phyloP scores from a whole-genome alignment of 2,797 vertebrate species.

The Nyctalus aviator region DNA sequence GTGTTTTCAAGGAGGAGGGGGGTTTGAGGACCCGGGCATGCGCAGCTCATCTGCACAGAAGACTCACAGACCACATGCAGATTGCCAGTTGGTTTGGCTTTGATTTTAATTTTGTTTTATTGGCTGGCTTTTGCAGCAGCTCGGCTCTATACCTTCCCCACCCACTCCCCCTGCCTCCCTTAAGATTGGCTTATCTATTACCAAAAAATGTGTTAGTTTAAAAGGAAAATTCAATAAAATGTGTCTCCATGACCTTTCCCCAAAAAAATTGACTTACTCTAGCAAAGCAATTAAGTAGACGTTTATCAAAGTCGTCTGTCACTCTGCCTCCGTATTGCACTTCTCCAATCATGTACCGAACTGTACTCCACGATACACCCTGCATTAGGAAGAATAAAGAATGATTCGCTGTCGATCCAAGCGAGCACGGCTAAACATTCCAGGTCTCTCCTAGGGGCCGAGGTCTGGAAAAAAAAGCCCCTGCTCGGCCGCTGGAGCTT shows the following conservation, averaged over 20 bases:
- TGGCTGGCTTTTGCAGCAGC: neutral
- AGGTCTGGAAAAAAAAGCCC: constrained; percentile 9
- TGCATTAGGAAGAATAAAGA: constrained; percentile 66
- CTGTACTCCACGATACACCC: constrained; percentile 89
- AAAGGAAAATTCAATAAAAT: neutral
- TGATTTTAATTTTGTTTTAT: neutral
- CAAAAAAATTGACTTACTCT: constrained; percentile 83
- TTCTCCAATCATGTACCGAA: constrained; percentile 90
- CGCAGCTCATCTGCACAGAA: neutral
- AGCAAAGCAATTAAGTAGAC: constrained; percentile 92
- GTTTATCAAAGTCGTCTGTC: constrained; percentile 88
- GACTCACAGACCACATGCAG: neutral
- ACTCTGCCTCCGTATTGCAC: constrained; percentile 89
- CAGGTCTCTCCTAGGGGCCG: neutral
- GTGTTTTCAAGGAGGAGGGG: neutral
- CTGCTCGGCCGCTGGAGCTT: neutral
- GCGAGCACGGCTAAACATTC: neutral
- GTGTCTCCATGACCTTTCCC: neutral
- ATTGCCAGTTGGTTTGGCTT: neutral
- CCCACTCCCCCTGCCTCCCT: neutral
- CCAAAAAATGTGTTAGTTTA: neutral
- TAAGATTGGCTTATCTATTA: neutral
- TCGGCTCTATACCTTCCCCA: neutral
- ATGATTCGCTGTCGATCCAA: neutral
- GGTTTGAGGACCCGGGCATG: neutral